These are phyloP conservation scores for Antheraea pernyi DNA, from an alignment of 1,140 invertebrate species.

Conservation along the genomic window DNA sequence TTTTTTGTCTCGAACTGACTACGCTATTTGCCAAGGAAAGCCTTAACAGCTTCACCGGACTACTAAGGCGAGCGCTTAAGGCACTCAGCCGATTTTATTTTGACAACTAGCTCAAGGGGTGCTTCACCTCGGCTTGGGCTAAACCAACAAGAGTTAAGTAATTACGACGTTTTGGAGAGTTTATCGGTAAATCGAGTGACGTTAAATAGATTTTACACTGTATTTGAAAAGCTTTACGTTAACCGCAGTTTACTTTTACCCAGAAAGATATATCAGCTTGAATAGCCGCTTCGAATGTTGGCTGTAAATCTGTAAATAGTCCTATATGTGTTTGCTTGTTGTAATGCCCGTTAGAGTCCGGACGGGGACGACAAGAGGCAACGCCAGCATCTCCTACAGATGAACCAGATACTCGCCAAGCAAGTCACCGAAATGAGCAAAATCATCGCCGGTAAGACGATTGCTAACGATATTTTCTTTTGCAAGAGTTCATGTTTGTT, in stretches of 20 bases:
- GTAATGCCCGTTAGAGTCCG: slow-evolving; percentile 76
- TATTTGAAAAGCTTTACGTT: too few species aligned
- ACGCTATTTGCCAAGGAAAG: too few species aligned
- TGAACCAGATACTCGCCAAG: slow-evolving; percentile 95
- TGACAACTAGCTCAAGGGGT: too few species aligned
- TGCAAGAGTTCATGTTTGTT: slow-evolving; percentile 2
- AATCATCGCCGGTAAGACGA: slow-evolving; percentile 91
- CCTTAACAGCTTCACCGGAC: too few species aligned
- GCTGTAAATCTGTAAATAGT: slow-evolving; percentile 57
- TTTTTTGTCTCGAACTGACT: too few species aligned
- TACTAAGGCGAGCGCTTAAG: too few species aligned
- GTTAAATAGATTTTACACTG: too few species aligned
- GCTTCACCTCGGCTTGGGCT: too few species aligned
- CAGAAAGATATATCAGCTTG: slow-evolving; percentile 26
- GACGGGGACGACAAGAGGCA: slow-evolving; percentile 91
- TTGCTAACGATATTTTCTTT: neutral
- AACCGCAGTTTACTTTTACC: neutral
- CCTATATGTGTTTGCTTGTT: slow-evolving; percentile 54
- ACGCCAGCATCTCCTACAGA: slow-evolving; percentile 90
- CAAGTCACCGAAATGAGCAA: slow-evolving; percentile 97
- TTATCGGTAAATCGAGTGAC: too few species aligned
- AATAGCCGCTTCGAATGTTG: slow-evolving; percentile 68
- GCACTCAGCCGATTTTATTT: too few species aligned
- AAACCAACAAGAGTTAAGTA: too few species aligned
- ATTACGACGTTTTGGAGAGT: too few species aligned